Conservation (phyloP, 2,888 invertebrate genomes). For the Cheilosia soror region DNA sequence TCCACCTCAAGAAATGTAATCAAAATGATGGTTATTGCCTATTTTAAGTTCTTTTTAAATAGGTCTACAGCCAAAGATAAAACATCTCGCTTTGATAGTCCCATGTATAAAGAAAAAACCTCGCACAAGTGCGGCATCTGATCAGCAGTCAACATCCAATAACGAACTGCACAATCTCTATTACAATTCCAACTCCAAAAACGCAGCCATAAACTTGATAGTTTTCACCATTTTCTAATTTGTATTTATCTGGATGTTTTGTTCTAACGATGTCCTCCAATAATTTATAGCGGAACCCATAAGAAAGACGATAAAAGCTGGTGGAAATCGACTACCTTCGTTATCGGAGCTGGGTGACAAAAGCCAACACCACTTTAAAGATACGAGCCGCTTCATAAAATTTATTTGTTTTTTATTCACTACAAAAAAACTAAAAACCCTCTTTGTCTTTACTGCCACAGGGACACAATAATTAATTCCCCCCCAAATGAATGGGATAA, state of each 20-base stretch:
- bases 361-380: constrained; percentile 70
- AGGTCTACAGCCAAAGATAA: constrained; percentile 39
- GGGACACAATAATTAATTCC: constrained; percentile 45
- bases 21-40: constrained; percentile 61
- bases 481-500: constrained; percentile 40
- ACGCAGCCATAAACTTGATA: constrained; percentile 2
- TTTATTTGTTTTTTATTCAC: constrained; percentile 57
- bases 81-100: constrained; percentile 23
- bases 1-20: constrained; percentile 17
- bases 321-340: constrained; percentile 47
- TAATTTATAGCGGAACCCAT: constrained; percentile 49
- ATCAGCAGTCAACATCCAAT: constrained; percentile 33
- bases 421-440: background rate
- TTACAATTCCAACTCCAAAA: constrained; percentile 32
- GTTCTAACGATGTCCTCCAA: constrained; percentile 52
- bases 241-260: constrained; percentile 58
- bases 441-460: constrained; percentile 35
- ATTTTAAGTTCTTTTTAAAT: constrained; percentile 52
- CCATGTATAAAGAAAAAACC: no score
- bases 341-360: constrained; percentile 66
- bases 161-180: constrained; percentile 9
- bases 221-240: constrained; percentile 19
- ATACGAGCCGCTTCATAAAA: constrained; percentile 52
- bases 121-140: constrained; percentile 27
- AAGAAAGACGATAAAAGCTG: constrained; percentile 60